Evolutionary conservation across 2,797 vertebrate species (phyloP).

Genomic region (Propithecus deckenii): DNA sequence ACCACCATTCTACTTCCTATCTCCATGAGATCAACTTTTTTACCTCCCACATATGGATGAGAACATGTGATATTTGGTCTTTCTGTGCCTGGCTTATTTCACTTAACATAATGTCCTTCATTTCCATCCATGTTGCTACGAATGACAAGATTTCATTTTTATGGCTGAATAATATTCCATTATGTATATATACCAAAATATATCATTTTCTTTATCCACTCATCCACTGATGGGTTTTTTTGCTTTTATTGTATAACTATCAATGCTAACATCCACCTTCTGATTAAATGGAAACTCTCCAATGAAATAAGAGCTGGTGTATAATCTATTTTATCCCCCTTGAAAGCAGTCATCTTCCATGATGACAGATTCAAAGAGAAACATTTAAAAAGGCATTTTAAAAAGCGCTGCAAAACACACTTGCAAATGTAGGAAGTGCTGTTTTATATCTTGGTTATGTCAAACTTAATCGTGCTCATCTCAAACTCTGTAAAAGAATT

Average conservation of each 20-base stretch:
- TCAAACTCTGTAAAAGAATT: not conserved
- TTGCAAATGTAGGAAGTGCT: not conserved
- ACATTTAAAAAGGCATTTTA: not conserved
- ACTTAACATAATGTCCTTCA: not conserved
- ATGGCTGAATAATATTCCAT: not conserved
- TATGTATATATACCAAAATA: not conserved
- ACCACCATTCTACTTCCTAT: not conserved
- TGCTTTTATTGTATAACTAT: not conserved
- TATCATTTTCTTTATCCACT: not conserved
- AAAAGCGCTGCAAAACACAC: not conserved
- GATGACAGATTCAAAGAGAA: conserved; percentile 5
- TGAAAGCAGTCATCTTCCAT: not conserved
- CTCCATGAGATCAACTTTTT: not conserved
- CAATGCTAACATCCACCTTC: not conserved
- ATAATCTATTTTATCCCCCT: not conserved
- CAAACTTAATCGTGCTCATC: not conserved
- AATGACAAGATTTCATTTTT: not conserved
- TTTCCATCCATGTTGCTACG: not conserved
- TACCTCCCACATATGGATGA: not conserved
- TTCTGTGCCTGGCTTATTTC: not conserved
- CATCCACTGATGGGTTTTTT: not conserved
- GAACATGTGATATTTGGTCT: not conserved
- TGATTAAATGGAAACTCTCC: not conserved
- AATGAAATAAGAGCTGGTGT: not conserved
- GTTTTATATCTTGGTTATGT: not conserved